phyloP scores from a whole-genome alignment of 1,140 invertebrate genomes.

The Gonatopus flavifemur region DNA sequence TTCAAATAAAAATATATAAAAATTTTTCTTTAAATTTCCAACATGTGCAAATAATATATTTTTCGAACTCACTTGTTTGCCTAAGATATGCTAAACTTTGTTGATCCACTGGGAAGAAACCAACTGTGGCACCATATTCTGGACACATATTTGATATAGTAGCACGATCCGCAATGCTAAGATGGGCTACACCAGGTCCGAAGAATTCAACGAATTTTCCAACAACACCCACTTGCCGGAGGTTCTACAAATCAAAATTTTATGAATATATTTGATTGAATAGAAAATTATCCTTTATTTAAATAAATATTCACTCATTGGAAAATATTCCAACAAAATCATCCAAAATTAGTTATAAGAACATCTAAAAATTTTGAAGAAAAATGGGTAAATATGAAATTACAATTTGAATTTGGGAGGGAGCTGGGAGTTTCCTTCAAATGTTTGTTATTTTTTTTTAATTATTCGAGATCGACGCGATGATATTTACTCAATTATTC shows the following conservation, averaged over 20 bases:
- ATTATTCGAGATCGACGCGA: no score
- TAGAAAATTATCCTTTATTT: not conserved
- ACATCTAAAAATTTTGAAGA: no score
- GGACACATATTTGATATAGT: slow-evolving; percentile 98
- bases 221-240: slow-evolving; percentile 92
- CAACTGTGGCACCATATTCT: slow-evolving; percentile 96
- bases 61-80: slow-evolving; percentile 88
- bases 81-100: slow-evolving; percentile 82
- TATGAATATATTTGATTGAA: not conserved
- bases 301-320: not conserved
- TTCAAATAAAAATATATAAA: no score
- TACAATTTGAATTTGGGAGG: no score
- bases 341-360: no score
- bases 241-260: slow-evolving; percentile 66
- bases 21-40: no score
- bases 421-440: no score
- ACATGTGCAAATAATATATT: no score
- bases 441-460: no score
- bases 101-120: slow-evolving; percentile 92
- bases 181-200: slow-evolving; percentile 83
- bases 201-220: slow-evolving; percentile 99
- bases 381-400: no score
- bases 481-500: no score
- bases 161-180: slow-evolving; percentile 93
- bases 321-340: no score